Conservation (phyloP, 2,888 invertebrate species). For the Tenthredo notha region DNA sequence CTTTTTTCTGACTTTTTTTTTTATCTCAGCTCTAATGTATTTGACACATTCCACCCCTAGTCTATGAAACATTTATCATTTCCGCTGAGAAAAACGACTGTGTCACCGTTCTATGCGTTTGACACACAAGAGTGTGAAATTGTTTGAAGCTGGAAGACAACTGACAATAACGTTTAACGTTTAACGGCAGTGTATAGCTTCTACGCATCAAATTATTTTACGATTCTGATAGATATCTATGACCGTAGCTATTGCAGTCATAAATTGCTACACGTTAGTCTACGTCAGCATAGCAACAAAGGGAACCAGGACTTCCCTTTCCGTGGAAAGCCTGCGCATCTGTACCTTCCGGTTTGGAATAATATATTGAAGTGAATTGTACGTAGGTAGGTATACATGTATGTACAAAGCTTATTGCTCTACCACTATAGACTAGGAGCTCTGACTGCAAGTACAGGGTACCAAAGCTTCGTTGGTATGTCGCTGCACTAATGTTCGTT, state of each 20-base stretch:
- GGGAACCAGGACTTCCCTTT: neutral
- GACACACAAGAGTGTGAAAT: conserved; percentile 12
- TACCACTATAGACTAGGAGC: neutral
- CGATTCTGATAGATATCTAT: neutral
- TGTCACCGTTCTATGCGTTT: conserved; percentile 12
- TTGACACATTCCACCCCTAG: conserved; percentile 20
- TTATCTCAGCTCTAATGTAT: conserved; percentile 2
- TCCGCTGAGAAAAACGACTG: conserved; percentile 24
- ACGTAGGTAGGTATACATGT: neutral
- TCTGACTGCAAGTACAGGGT: neutral
- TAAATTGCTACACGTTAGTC: neutral
- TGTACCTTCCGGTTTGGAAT: neutral
- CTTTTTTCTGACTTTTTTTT: neutral
- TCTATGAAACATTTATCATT: conserved; percentile 16
- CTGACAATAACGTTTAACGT: neutral
- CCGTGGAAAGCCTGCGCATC: neutral
- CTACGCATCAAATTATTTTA: neutral
- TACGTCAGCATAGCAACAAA: neutral
- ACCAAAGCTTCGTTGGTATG: conserved; percentile 22
- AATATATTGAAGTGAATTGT: conserved; percentile 29
- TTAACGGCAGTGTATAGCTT: neutral
- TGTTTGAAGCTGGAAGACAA: conserved; percentile 4
- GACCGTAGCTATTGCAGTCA: neutral
- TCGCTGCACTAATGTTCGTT: conserved; percentile 29
- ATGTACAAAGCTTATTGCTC: conserved; percentile 40